A percentile compares a stretch with the other conserved stretches of the same genome.
These are phyloP conservation scores for Luperina testacea DNA, from an alignment of 2,888 invertebrate genomes.

Conservation along the genomic window DNA sequence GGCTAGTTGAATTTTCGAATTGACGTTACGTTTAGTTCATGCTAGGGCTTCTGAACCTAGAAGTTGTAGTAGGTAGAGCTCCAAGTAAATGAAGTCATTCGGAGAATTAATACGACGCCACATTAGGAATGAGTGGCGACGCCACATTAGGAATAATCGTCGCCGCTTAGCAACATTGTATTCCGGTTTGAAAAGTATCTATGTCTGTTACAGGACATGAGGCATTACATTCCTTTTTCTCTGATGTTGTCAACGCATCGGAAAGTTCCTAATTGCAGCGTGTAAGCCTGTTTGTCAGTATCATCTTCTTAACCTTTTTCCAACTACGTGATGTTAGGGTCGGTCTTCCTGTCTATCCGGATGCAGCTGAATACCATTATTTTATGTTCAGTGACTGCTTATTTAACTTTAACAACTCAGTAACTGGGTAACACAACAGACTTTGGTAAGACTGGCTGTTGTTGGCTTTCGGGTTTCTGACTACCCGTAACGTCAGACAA, in stretches of 20 bases:
- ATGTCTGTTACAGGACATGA: not conserved
- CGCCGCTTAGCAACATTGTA: not conserved
- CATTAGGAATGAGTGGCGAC: too few relatives aligned
- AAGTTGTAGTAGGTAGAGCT: not conserved
- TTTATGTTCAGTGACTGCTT: not conserved
- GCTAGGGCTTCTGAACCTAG: too few relatives aligned
- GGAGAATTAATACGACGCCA: not conserved
- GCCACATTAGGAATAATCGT: too few relatives aligned
- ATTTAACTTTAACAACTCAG: not conserved
- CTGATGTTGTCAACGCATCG: not conserved
- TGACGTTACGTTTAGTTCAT: too few relatives aligned
- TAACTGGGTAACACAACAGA: not conserved
- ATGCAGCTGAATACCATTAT: not conserved
- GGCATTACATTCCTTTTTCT: not conserved
- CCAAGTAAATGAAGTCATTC: not conserved
- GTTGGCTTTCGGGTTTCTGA: too few relatives aligned
- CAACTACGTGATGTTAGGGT: not conserved
- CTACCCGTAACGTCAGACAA: not conserved
- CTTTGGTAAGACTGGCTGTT: not conserved
- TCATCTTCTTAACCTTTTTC: not conserved
- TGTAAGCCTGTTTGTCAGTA: too few relatives aligned
- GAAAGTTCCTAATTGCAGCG: not conserved
- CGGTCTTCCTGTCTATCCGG: not conserved
- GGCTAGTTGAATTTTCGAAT: too few relatives aligned
- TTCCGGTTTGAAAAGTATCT: not conserved